Evolutionary conservation across 1,140 invertebrate species (phyloP).

Genomic region (Sarcophaga bullata): DNA sequence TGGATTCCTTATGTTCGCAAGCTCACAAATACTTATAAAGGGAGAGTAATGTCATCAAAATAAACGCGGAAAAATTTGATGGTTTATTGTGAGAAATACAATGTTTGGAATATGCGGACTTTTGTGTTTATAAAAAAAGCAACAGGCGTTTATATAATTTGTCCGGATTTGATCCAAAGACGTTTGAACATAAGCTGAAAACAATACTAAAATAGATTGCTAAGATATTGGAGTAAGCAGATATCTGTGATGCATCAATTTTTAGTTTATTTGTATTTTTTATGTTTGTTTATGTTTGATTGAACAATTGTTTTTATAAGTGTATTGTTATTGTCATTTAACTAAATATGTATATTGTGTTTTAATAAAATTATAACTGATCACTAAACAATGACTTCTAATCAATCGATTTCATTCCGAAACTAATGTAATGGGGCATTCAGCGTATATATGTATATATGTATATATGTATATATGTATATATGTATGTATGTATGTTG

Average conservation of each 20-base stretch:
- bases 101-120: constrained; percentile 90
- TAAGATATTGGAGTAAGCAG: background rate
- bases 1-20: constrained; percentile 83
- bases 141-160: constrained; percentile 50
- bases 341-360: too few relatives aligned
- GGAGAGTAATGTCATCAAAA: constrained; percentile 70
- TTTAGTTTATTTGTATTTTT: too few relatives aligned
- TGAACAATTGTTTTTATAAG: too few relatives aligned
- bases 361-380: too few relatives aligned
- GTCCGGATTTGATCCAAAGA: constrained; percentile 15
- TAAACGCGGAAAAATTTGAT: constrained; percentile 90
- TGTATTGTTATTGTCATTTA: too few relatives aligned
- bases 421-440: too few relatives aligned
- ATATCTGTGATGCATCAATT: too few relatives aligned
- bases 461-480: background rate
- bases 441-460: background rate
- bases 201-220: background rate
- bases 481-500: background rate
- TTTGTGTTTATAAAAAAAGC: constrained; percentile 90
- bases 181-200: constrained; percentile 8
- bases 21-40: constrained; percentile 68
- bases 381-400: too few relatives aligned
- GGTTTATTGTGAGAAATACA: constrained; percentile 81
- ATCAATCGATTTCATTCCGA: too few relatives aligned
- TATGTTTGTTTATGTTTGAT: too few relatives aligned